phyloP scores from a whole-genome alignment of 2,113 vertebrate species.

The Capreolus pygargus region DNA sequence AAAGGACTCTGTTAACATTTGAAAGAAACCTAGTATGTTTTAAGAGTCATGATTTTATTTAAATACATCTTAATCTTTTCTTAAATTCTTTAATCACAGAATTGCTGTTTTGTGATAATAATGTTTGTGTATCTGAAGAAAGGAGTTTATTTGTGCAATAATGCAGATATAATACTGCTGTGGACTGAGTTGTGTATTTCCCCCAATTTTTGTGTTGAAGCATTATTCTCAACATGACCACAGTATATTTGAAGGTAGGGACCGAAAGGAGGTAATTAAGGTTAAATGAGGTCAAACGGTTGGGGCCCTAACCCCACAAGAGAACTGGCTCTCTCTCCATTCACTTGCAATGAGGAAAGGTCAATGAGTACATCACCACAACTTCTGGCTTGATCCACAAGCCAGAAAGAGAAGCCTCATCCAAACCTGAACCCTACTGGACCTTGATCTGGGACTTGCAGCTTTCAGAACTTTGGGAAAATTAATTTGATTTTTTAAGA shows the following conservation, averaged over 20 bases:
- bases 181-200: background rate
- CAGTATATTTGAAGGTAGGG: background rate
- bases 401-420: background rate
- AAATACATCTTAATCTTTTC: background rate
- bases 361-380: background rate
- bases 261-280: background rate
- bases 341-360: background rate
- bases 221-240: background rate
- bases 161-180: background rate
- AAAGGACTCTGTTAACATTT: background rate
- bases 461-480: background rate
- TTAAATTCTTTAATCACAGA: background rate
- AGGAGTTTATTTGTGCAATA: background rate
- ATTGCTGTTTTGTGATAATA: constrained; percentile 3
- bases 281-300: background rate
- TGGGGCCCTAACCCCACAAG: background rate
- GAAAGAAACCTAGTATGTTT: background rate
- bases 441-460: background rate
- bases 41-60: background rate
- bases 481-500: background rate
- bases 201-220: background rate
- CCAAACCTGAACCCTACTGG: background rate
- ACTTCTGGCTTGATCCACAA: background rate
- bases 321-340: background rate
- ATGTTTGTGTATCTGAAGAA: background rate